These are phyloP conservation scores for Copidosoma floridanum DNA, from an alignment of 1,140 invertebrate genomes.

Conservation along the genomic window DNA sequence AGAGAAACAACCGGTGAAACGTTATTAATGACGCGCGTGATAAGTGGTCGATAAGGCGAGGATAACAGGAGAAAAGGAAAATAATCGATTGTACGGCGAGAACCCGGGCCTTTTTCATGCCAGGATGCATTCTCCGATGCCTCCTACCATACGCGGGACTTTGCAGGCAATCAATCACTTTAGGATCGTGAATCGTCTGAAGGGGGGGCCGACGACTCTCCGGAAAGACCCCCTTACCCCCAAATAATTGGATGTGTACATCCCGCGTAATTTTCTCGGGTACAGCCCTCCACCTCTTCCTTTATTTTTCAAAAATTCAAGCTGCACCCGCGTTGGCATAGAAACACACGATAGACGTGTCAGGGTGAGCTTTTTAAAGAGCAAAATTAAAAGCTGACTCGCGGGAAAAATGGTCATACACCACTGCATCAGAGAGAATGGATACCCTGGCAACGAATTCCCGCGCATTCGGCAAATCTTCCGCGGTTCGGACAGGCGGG, in stretches of 20 bases:
- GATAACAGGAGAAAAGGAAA: conserved; percentile 1
- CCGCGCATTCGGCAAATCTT: conserved; percentile 26
- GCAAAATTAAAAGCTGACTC: no score
- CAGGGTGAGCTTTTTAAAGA: no score
- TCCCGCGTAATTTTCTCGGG: conserved; percentile 13
- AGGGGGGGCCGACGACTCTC: neutral
- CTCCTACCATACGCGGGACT: no score
- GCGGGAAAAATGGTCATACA: no score
- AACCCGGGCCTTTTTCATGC: neutral
- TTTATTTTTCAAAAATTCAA: no score
- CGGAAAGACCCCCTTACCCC: conserved; percentile 19
- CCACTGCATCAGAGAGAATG: no score
- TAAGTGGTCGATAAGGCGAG: no score
- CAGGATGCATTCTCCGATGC: no score
- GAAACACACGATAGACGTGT: no score
- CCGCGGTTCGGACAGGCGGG: conserved; percentile 29
- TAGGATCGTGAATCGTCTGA: conserved; percentile 13
- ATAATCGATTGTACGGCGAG: conserved; percentile 6
- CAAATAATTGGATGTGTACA: conserved; percentile 17
- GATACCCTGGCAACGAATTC: neutral
- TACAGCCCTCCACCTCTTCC: neutral
- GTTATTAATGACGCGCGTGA: no score
- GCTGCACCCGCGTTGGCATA: no score
- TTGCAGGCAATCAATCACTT: conserved; percentile 36
- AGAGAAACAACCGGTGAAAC: no score